phyloP scores from a whole-genome alignment of 2,888 invertebrate genomes.

The Hydroisotoma schaefferi region DNA sequence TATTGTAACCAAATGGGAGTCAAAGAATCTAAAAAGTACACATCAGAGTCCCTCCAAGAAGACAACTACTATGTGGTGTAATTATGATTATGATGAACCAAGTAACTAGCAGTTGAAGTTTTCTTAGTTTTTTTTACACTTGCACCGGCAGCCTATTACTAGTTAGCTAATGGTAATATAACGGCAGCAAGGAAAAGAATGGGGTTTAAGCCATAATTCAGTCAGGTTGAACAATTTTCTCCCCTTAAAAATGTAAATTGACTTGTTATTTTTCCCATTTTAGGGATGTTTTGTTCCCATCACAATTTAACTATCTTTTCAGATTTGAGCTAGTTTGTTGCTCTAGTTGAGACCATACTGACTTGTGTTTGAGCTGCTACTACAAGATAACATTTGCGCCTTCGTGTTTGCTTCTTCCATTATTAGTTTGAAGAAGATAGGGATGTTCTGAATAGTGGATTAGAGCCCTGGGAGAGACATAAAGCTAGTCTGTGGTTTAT shows the following conservation, averaged over 20 bases:
- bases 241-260: constrained; percentile 16
- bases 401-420: too few relatives aligned
- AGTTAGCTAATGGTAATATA: too few relatives aligned
- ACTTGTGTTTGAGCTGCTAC: neutral
- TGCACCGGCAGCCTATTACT: too few relatives aligned
- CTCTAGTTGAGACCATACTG: too few relatives aligned
- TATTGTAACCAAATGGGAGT: too few relatives aligned
- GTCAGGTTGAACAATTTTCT: neutral
- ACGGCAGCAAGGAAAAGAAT: neutral
- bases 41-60: too few relatives aligned
- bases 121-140: too few relatives aligned
- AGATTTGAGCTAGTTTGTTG: constrained; percentile 9
- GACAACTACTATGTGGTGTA: too few relatives aligned
- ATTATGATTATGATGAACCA: too few relatives aligned
- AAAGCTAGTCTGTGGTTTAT: neutral
- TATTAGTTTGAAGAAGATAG: neutral
- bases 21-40: too few relatives aligned
- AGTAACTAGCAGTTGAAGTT: too few relatives aligned
- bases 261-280: constrained; percentile 17
- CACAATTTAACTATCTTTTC: constrained; percentile 10
- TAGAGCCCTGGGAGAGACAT: constrained; percentile 11
- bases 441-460: neutral
- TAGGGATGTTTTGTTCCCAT: constrained; percentile 16
- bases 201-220: neutral
- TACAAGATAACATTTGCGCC: too few relatives aligned